Conservation (phyloP, 1,140 invertebrate genomes). For the Atta texana region DNA sequence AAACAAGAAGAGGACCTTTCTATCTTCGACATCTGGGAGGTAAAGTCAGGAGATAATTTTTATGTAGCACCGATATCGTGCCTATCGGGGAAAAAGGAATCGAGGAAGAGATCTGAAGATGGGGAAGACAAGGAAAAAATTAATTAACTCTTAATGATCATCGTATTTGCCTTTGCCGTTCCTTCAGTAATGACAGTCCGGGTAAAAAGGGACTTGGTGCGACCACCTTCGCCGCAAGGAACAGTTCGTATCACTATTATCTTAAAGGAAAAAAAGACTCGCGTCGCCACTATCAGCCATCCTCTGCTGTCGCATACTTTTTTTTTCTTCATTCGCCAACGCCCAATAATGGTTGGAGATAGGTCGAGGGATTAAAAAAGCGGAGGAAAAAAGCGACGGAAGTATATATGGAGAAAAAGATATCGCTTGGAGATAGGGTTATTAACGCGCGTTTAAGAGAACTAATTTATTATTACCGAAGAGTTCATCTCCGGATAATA, state of each 20-base stretch:
- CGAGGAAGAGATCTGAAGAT: constrained; percentile 12
- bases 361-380: constrained; percentile 6
- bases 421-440: background rate
- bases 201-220: constrained; percentile 20
- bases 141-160: constrained; percentile 62
- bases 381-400: background rate
- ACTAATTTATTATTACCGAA: constrained; percentile 30
- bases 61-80: background rate
- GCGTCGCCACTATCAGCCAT: constrained; percentile 12
- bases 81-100: constrained; percentile 42
- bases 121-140: constrained; percentile 43
- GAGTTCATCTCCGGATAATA: background rate
- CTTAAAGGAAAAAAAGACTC: background rate
- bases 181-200: background rate
- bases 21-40: background rate
- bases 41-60: constrained; percentile 30
- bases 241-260: constrained; percentile 50
- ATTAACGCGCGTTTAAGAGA: background rate
- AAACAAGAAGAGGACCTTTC: constrained; percentile 40
- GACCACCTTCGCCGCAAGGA: background rate
- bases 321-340: constrained; percentile 1
- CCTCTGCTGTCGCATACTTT: constrained; percentile 4
- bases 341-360: constrained; percentile 32
- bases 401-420: background rate
- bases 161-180: constrained; percentile 42